Percentiles rank a stretch among this genome's conserved stretches.
Evolutionary conservation across 2,888 invertebrate species (phyloP).

Genomic region (Sphaerophoria taeniata): DNA sequence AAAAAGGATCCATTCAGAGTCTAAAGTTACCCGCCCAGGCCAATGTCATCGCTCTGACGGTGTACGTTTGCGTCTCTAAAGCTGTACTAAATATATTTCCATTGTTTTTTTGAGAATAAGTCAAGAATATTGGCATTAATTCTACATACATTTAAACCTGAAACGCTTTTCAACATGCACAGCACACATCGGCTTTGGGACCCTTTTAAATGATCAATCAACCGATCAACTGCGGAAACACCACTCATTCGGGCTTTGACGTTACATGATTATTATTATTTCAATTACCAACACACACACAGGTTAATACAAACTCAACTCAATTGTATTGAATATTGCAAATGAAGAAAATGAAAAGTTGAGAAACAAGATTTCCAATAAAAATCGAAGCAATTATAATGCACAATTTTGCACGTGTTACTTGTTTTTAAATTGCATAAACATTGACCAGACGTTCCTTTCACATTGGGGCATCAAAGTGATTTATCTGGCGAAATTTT

Average conservation of each 20-base stretch:
- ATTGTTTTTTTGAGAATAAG: too few relatives aligned
- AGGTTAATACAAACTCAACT: constrained; percentile 41
- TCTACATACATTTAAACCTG: too few relatives aligned
- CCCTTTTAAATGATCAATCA: constrained; percentile 58
- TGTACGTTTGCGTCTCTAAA: too few relatives aligned
- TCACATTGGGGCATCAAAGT: not conserved
- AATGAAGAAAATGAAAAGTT: not conserved
- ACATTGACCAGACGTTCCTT: not conserved
- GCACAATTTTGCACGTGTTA: constrained; percentile 46
- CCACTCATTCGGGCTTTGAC: not conserved
- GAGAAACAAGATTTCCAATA: constrained; percentile 16
- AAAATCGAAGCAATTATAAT: constrained; percentile 31
- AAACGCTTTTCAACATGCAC: too few relatives aligned
- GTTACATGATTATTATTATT: constrained; percentile 17
- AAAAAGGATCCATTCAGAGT: too few relatives aligned
- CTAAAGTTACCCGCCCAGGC: too few relatives aligned
- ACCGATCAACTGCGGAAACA: constrained; percentile 38
- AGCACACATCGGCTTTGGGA: constrained; percentile 5
- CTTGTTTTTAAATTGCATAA: constrained; percentile 2
- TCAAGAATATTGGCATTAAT: too few relatives aligned
- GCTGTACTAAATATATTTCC: too few relatives aligned
- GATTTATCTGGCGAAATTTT: too few relatives aligned
- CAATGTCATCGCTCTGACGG: too few relatives aligned
- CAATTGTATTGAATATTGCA: constrained; percentile 41
- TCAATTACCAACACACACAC: constrained; percentile 19